Evolutionary conservation across 2,113 vertebrate genomes (phyloP), one percentile per base, ranked within the genome.

Genomic region (Burhinus oedicnemus): DNA sequence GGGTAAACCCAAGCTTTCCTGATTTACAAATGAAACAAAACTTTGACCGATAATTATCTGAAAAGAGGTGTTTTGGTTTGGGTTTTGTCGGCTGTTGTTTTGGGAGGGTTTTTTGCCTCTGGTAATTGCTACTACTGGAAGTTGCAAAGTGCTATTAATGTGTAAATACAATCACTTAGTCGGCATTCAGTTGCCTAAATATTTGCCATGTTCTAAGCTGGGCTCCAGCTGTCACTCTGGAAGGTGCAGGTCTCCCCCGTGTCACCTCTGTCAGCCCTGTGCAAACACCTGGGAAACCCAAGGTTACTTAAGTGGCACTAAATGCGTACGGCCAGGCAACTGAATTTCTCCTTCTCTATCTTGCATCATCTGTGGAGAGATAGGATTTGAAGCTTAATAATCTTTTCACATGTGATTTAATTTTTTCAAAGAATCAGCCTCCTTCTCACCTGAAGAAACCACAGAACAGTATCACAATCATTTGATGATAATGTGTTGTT

Each of bases 41-140:
- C 27, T 66, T 78, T 93, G 34, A 62, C 19, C 87, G 54, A 40
- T 70, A 49, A 54, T 71, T 66, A 40, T 42, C 30, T 75, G 66
- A 61, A 83, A 89, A 61, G 26, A 30, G 0, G 1, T 1, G 1
- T 6, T 65, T 51, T 49, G 38, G 18, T 60, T 60, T 71, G 16
- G 13, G 25, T 12, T 34, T n/a, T 18, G 32, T 23, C 40, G 32
- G 7, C 18, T 42, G 9, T 49, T 11, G 20, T 49, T 49, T 23
- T 17, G 45, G 45, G 16, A 8, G 20, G 17, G 7, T 17, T 72
- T 57, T 55, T 68, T 70, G 4, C 16, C 45, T 29, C 61, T 72
- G n/a, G 18, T 76, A 58, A 70, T 55, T 84, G 71, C 72, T 87
- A 4, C 60, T 66, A 11, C 25, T 78, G 72, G 40, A 83, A 91